These are phyloP conservation scores for Neostethus bicornis DNA, from an alignment of 2,797 vertebrate species.

Conservation along the genomic window DNA sequence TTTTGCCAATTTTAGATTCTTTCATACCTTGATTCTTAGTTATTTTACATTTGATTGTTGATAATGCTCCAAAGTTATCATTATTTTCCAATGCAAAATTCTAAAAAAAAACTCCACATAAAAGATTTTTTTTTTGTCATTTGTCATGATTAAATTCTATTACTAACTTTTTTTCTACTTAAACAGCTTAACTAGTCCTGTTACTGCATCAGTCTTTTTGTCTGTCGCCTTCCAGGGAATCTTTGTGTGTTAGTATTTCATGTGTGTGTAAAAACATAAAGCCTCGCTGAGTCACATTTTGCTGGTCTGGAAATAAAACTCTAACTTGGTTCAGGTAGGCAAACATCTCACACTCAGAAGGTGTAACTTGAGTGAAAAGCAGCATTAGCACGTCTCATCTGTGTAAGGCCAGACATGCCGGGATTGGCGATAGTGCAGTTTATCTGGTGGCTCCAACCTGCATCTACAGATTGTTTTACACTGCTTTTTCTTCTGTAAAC, in stretches of 20 bases:
- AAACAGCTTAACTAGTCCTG: conserved; percentile 22
- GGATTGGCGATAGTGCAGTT: conserved; percentile 58
- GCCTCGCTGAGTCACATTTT: conserved; percentile 50
- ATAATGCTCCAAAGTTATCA: conserved; percentile 33
- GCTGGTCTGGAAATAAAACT: conserved; percentile 48
- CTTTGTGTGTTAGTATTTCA: conserved; percentile 15
- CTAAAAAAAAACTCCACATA: conserved; percentile 40
- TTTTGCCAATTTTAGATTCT: conserved; percentile 22
- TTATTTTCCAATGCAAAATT: conserved; percentile 36
- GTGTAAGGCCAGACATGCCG: conserved; percentile 45
- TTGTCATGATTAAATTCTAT: no score
- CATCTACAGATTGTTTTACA: conserved; percentile 46
- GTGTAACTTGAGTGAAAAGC: conserved; percentile 40
- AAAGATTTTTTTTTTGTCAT: no score
- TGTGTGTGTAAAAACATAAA: conserved; percentile 17
- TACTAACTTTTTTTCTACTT: neutral
- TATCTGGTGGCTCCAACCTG: conserved; percentile 39
- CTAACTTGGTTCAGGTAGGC: conserved; percentile 27
- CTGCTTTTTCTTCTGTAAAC: conserved; percentile 62
- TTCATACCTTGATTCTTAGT: conserved; percentile 19
- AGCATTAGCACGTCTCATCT: conserved; percentile 41
- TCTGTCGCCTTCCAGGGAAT: conserved; percentile 17
- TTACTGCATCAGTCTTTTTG: conserved; percentile 28
- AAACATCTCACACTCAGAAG: conserved; percentile 36
- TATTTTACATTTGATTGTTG: conserved; percentile 15